Conservation (phyloP, 2,113 vertebrate genomes). For the Gulo gulo region DNA sequence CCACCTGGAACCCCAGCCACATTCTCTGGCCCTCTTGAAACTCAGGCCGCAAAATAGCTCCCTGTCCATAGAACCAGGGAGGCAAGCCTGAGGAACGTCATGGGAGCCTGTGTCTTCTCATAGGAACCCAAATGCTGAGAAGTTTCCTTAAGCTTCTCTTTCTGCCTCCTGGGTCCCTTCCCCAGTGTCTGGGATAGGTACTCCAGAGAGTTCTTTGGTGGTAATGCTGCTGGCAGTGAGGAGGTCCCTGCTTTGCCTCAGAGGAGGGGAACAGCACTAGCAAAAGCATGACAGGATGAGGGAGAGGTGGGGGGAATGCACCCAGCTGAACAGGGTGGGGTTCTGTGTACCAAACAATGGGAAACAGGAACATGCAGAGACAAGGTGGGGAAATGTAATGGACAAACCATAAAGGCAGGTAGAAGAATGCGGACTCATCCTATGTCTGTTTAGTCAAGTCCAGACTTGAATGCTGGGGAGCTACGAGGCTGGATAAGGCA, state of each 20-base stretch:
- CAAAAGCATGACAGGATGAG: neutral
- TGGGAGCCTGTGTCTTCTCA: neutral
- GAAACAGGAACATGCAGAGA: neutral
- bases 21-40: neutral
- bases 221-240: neutral
- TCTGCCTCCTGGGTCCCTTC: neutral
- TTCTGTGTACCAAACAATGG: neutral
- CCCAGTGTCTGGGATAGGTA: neutral
- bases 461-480: neutral
- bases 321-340: neutral
- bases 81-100: neutral
- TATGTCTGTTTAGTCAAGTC: neutral
- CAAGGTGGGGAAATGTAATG: neutral
- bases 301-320: no score
- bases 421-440: neutral
- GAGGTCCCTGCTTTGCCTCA: neutral
- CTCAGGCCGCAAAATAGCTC: neutral
- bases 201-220: neutral
- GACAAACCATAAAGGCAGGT: neutral
- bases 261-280: neutral
- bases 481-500: neutral
- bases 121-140: neutral
- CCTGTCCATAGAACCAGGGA: neutral
- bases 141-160: neutral
- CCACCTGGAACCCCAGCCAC: neutral